These are phyloP conservation scores for Danio jaintianensis DNA, from an alignment of 2,797 vertebrate species.

Conservation along the genomic window DNA sequence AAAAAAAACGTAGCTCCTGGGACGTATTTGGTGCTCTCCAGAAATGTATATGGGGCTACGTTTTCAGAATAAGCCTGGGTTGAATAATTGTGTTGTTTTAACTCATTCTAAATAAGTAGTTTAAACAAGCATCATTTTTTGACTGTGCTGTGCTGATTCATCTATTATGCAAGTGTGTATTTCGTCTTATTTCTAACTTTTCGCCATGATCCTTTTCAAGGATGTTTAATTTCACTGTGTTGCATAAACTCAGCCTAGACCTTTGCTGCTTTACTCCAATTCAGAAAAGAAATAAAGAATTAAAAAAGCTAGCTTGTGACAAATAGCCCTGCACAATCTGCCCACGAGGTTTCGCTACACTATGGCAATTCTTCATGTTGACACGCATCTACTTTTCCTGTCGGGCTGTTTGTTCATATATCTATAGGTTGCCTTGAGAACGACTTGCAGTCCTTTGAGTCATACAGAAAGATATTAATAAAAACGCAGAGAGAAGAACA, in stretches of 20 bases:
- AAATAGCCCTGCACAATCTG: slow-evolving; percentile 23
- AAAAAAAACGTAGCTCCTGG: no score
- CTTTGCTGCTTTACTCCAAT: slow-evolving; percentile 6
- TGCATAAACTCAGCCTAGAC: background rate
- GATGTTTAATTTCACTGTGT: background rate
- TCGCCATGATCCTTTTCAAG: background rate
- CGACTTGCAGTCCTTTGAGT: background rate
- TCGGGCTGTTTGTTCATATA: slow-evolving; percentile 21
- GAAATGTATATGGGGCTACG: no score
- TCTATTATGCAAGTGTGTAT: background rate
- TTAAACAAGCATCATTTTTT: no score
- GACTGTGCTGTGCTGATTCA: background rate
- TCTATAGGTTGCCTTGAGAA: slow-evolving; percentile 36
- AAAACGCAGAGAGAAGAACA: background rate
- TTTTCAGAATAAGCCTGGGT: no score
- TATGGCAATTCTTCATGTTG: slow-evolving; percentile 46
- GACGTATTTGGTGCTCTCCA: no score
- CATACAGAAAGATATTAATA: background rate
- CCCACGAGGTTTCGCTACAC: slow-evolving; percentile 6
- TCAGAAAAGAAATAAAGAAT: slow-evolving; percentile 4
- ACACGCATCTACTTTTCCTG: slow-evolving; percentile 26
- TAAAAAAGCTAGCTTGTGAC: slow-evolving; percentile 9
- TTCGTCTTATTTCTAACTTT: background rate
- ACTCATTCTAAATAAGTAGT: no score
- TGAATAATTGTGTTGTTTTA: no score